Evolutionary conservation across 2,113 vertebrate genomes (phyloP).

Genomic region (Pangasianodon gigas): DNA sequence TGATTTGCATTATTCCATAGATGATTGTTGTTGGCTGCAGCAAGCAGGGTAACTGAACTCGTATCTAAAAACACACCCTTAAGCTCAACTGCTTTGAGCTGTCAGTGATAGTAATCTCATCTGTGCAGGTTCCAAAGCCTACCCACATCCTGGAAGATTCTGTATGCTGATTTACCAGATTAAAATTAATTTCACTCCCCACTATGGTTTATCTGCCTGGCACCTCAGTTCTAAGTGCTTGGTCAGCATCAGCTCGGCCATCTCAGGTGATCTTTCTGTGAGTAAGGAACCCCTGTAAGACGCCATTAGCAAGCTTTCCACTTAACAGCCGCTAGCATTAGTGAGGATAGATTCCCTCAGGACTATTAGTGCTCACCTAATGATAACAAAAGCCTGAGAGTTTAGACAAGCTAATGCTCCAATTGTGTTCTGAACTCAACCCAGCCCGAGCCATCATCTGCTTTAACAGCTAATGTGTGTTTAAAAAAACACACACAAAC

Average conservation of each 20-base stretch:
- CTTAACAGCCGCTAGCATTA: conserved; percentile 71
- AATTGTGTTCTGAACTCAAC: conserved; percentile 40
- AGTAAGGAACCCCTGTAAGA: conserved; percentile 69
- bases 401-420: conserved; percentile 66
- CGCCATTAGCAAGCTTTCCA: conserved; percentile 69
- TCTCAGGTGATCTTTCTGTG: conserved; percentile 51
- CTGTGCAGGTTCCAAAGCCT: background rate
- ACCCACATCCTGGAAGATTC: background rate
- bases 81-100: background rate
- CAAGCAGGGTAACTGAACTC: background rate
- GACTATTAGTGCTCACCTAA: conserved; percentile 70
- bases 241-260: background rate
- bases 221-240: background rate
- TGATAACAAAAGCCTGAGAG: conserved; percentile 71
- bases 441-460: conserved; percentile 49
- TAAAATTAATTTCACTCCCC: background rate
- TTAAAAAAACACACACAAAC: background rate
- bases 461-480: conserved; percentile 44
- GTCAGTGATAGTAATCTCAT: background rate
- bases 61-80: background rate
- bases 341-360: conserved; percentile 61
- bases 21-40: background rate
- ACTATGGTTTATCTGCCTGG: background rate
- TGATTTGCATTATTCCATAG: conserved; percentile 2
- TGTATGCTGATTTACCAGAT: background rate